A percentile compares a stretch with the other conserved stretches of the same genome.
Evolutionary conservation across 2,113 vertebrate species (phyloP).

Genomic region (Rhombomys opimus): DNA sequence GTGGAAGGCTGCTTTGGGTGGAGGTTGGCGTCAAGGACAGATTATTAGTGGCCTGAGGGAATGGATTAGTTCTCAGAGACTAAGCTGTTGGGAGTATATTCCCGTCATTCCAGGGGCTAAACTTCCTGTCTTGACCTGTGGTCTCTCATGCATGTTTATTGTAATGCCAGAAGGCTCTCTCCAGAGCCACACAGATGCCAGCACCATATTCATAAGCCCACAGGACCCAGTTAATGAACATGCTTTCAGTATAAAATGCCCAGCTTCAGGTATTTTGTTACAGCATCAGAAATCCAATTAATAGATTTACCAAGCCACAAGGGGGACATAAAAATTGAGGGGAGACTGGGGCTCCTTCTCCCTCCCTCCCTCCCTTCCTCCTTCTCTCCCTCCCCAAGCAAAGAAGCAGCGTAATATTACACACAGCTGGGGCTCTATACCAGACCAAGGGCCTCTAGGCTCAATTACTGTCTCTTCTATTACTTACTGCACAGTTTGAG

Average conservation of each 20-base stretch:
- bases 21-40: background rate
- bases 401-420: background rate
- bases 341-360: background rate
- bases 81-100: background rate
- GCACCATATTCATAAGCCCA: background rate
- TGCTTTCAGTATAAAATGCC: background rate
- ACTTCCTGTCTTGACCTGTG: background rate
- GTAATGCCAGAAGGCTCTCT: background rate
- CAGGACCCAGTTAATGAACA: background rate
- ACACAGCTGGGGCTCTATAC: background rate
- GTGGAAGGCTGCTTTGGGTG: background rate
- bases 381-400: background rate
- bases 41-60: background rate
- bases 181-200: background rate
- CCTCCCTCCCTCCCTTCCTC: no score
- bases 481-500: background rate
- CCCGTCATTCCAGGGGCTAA: no score
- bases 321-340: background rate
- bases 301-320: background rate
- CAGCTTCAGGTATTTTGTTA: background rate
- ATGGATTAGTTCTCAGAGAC: background rate
- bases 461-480: background rate
- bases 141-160: background rate
- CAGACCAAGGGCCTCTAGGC: background rate
- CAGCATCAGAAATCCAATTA: background rate